Base-by-base conservation (phyloP, 2,797 vertebrate genomes). In the Urophycis tenuis region DNA sequence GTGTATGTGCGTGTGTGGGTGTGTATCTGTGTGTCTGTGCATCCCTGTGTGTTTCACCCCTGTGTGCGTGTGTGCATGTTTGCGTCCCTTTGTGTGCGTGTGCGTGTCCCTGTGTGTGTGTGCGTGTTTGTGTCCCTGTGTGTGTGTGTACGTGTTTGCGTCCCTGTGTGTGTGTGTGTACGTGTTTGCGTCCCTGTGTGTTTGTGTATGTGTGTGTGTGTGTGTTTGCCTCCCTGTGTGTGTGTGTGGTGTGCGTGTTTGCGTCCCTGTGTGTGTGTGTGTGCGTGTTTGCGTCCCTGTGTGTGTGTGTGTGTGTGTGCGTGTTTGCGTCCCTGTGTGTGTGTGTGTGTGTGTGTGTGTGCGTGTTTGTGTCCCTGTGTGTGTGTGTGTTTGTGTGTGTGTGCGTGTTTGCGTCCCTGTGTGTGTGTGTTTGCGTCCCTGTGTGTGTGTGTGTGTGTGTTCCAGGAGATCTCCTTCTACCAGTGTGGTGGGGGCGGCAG, bases 401-500 rank as follows among this genome's bases (percentile, higher is more conserved):
- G n/a, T 69, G n/a, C 10, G 64, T 45, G 41, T 22, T 14, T 49
- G 45, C 19, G 45, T 49, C 14, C 19, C 14, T 49, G 45, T 49
- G 45, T 49, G 45, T 49, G n/a, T n/a, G n/a, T n/a, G n/a, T n/a
- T n/a, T n/a, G n/a, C n/a, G n/a, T n/a, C n/a, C n/a, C n/a, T n/a
- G 45, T 49, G 2, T 49, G 45, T 19, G 45, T 45, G 15, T 49
- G 14, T 49, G 14, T 49, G 4, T 60, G 53, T 60, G 1, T 39
- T 15, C 31, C 29, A 91, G 97, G 97, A 99, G 90, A 94, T 99
- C 88, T 94, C 96, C 0, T 99, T 99, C 87, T 95, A 95, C 87
- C 96, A 97, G n/a, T n/a, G n/a, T n/a, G 82, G 94, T 99, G 83
- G 97, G 97, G 96, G 94, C 6, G 93, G 97, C 53, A 94, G 94